These are phyloP conservation scores for Drosophila mayri DNA, from an alignment of 1,140 invertebrate species.

Conservation along the genomic window DNA sequence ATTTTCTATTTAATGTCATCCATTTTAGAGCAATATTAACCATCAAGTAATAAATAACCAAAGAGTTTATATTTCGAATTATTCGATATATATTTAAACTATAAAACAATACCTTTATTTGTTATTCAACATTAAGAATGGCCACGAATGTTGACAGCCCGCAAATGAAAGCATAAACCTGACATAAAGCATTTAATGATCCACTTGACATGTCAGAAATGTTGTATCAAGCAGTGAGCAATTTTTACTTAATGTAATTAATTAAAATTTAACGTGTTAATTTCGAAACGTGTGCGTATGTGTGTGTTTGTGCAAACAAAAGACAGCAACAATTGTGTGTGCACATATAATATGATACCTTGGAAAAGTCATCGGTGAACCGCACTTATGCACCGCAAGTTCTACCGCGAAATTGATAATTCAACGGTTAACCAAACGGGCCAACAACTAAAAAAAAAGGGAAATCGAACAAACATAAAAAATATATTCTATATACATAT, in stretches of 20 bases:
- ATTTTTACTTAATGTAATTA: conserved; percentile 80
- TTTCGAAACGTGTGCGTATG: conserved; percentile 40
- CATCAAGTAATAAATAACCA: background rate
- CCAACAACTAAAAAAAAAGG: conserved; percentile 67
- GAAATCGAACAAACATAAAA: conserved; percentile 24
- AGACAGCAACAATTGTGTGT: conserved; percentile 45
- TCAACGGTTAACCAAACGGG: conserved; percentile 82
- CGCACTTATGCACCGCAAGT: conserved; percentile 84
- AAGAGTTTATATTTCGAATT: background rate
- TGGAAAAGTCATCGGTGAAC: conserved; percentile 83
- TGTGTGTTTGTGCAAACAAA: conserved; percentile 30
- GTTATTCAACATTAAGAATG: background rate
- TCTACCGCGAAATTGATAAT: conserved; percentile 84
- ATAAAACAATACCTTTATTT: background rate
- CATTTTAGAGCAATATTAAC: background rate
- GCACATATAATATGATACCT: conserved; percentile 75
- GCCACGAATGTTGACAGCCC: background rate
- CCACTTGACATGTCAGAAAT: conserved; percentile 72
- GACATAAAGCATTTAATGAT: conserved; percentile 55
- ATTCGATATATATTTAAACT: no score
- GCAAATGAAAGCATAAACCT: conserved; percentile 13
- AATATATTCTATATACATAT: background rate
- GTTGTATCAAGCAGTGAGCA: conserved; percentile 44
- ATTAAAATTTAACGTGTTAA: conserved; percentile 80
- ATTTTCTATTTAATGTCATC: background rate